Evolutionary conservation across 2,113 vertebrate genomes (phyloP).

Genomic region (Rhinogobius similis): DNA sequence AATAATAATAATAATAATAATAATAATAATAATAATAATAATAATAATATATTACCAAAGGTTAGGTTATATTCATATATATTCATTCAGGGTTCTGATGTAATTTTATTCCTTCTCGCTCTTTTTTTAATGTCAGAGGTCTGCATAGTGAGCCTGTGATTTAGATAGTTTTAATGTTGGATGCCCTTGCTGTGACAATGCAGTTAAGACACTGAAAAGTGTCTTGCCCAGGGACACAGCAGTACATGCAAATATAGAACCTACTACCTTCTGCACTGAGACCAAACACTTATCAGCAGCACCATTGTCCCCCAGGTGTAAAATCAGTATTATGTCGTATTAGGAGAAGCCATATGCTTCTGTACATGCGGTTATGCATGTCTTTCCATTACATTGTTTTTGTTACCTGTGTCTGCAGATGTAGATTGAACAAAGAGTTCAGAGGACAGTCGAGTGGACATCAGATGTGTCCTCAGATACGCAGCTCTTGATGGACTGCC

Average conservation of each 20-base stretch:
- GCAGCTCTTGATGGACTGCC: slow-evolving; percentile 27
- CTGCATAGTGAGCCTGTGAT: background rate
- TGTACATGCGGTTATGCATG: background rate
- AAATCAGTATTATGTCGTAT: background rate
- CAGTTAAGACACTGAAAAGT: background rate
- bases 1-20: no score
- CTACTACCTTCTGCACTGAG: background rate
- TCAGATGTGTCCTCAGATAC: slow-evolving; percentile 47
- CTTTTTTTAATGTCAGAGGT: background rate
- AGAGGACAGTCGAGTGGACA: slow-evolving; percentile 31
- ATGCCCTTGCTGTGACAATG: background rate
- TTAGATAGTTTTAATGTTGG: background rate
- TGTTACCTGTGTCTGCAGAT: slow-evolving; percentile 25
- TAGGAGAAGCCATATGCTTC: background rate
- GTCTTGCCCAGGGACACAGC: no score
- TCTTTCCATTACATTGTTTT: slow-evolving; percentile 32
- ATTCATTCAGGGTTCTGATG: no score
- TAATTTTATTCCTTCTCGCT: no score
- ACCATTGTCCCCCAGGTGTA: background rate
- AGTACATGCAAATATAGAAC: no score
- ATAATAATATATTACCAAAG: no score
- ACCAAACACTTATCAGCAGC: background rate
- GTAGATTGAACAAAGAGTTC: slow-evolving; percentile 37
- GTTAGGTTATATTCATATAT: no score
- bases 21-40: no score